A percentile compares a stretch with the other conserved stretches of the same genome.
These are phyloP conservation scores for Danionella dracula DNA, from an alignment of 2,797 vertebrate species.

Conservation along the genomic window DNA sequence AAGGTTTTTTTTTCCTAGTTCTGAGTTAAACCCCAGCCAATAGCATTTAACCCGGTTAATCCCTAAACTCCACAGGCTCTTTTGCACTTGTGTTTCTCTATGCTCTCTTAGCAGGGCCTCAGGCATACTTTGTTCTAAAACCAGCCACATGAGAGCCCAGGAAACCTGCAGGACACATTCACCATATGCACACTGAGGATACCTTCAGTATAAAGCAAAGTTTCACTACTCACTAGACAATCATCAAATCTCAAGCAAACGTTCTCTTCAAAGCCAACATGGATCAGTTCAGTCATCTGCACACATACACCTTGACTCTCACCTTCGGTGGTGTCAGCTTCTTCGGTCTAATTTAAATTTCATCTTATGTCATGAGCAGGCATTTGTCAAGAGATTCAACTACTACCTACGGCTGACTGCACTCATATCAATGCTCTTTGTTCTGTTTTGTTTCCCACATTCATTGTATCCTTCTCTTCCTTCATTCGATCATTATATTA, in stretches of 20 bases:
- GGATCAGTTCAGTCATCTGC: conserved; percentile 8
- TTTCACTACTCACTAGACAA: no score
- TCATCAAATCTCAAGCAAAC: not conserved
- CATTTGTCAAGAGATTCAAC: conserved; percentile 34
- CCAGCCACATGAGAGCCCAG: not conserved
- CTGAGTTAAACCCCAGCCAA: not conserved
- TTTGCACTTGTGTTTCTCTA: conserved; percentile 37
- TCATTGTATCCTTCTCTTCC: not conserved
- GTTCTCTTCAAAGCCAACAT: conserved; percentile 14
- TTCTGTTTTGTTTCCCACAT: not conserved
- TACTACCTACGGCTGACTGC: conserved; percentile 56
- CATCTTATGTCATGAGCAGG: conserved; percentile 48
- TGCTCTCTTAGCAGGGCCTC: conserved; percentile 33
- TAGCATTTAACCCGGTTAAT: conserved; percentile 6
- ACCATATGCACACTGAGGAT: not conserved
- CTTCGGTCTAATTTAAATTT: no score
- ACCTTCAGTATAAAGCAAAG: not conserved
- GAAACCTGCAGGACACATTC: not conserved
- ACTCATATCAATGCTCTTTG: conserved; percentile 40
- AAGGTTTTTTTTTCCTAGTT: not conserved
- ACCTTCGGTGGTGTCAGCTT: conserved; percentile 36
- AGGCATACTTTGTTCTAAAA: conserved; percentile 5
- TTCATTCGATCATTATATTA: not conserved
- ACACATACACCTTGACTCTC: conserved; percentile 14
- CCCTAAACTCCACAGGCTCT: not conserved